Base-by-base conservation (phyloP, 2,113 vertebrate species). In the Saimiri boliviensis region DNA sequence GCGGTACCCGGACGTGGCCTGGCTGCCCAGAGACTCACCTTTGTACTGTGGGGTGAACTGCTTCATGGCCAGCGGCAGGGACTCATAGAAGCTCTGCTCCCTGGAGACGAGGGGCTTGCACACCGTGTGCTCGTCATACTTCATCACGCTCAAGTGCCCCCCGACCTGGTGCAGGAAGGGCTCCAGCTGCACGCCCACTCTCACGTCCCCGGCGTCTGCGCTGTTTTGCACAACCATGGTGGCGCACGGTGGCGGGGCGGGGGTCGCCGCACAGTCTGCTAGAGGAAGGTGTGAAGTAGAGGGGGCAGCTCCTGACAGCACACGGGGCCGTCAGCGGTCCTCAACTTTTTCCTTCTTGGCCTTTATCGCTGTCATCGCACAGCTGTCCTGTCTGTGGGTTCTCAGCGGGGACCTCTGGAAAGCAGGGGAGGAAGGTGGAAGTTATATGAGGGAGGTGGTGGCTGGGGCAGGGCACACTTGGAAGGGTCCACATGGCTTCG, bases 91-190 rank as follows among this genome's bases (percentile, higher is more conserved):
- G 88, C 95, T 97, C 58, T 98, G 98, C 96, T 99, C 99, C 94
- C 84, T 98, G 4, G 86, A 98, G 83, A 98, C 86, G 79, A 99
- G 97, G 42, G 99, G 99, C 90, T 99, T 99, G 98, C 99, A 99
- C 74, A 99, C 37, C 0, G 99, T 99, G 94, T 98, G 92, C 63
- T 98, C 98, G 0, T 99, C 98, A 0, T 99, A 99, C 89, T 84
- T 97, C 98, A 99, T 97, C 97, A 99, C 93, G 40, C 99, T 99
- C 87, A 98, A 89, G 97, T 99, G 99, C 3, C 99, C 99, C 1
- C 99, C 99, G 2, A 99, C 99, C 95, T 99, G 99, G 68, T 99
- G 99, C 95, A 98, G 60, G 1, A 99, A 99, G 88, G 99, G 99
- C 97, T 99, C 98, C 95, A 99, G 98, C 0, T 86, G 98, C 83